phyloP scores from a whole-genome alignment of 2,888 invertebrate species.

The Brenthis hecate region DNA sequence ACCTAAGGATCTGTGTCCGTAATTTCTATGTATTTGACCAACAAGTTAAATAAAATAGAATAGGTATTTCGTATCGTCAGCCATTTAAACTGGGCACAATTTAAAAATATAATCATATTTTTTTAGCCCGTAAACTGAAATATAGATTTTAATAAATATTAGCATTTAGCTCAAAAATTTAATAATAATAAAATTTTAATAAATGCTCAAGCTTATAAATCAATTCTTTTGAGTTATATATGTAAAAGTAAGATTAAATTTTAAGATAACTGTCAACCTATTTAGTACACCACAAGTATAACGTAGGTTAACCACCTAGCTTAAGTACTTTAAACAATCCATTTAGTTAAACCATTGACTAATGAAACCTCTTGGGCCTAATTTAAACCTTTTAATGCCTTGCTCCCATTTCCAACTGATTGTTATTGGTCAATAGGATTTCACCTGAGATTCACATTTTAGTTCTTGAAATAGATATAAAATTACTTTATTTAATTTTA shows the following conservation, averaged over 20 bases:
- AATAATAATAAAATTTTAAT: no score
- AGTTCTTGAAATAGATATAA: neutral
- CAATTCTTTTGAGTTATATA: no score
- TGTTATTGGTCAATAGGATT: slow-evolving; percentile 19
- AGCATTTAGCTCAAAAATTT: no score
- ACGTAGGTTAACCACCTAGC: slow-evolving; percentile 10
- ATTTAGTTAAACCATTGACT: slow-evolving; percentile 22
- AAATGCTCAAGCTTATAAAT: no score
- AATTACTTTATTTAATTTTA: neutral
- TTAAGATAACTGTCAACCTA: slow-evolving; percentile 5
- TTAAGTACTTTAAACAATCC: slow-evolving; percentile 23
- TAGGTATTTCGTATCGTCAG: no score
- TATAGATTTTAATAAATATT: no score
- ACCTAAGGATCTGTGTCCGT: no score
- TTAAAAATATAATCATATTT: no score
- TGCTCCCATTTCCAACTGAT: slow-evolving; percentile 5
- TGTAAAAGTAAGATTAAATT: neutral
- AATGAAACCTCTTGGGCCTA: slow-evolving; percentile 21
- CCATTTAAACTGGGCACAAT: no score
- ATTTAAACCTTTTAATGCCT: slow-evolving; percentile 19
- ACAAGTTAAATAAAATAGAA: no score
- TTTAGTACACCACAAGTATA: slow-evolving; percentile 6
- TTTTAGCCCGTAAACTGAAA: no score
- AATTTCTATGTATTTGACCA: no score
- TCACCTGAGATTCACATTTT: slow-evolving; percentile 2